Evolutionary conservation across 2,113 vertebrate genomes (phyloP).

Genomic region (Ahaetulla prasina): DNA sequence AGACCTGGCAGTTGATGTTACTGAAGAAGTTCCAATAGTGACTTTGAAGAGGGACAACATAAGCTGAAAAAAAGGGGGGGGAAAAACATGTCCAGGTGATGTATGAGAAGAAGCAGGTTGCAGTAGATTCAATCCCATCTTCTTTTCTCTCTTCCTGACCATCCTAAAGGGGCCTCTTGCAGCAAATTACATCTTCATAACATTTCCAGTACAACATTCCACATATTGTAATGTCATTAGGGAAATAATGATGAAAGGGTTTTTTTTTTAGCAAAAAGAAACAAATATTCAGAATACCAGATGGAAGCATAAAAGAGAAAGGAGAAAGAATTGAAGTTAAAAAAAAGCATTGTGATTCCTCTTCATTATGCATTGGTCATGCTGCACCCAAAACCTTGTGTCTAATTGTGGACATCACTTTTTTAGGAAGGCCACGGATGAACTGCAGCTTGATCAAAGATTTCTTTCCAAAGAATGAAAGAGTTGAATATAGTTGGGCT

Average conservation of each 20-base stretch:
- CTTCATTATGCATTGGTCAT: not conserved
- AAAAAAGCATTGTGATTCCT: not conserved
- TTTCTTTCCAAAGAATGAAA: not conserved
- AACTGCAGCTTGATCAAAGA: not conserved
- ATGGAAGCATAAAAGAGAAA: not conserved
- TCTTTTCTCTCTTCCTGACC: not conserved
- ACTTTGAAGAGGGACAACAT: not conserved
- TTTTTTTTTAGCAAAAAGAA: not conserved
- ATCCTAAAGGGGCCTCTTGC: not conserved
- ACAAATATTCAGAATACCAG: not conserved
- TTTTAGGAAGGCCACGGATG: not conserved
- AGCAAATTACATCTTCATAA: not conserved
- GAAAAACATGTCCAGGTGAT: not conserved
- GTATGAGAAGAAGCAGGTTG: not conserved
- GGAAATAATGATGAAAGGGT: not conserved
- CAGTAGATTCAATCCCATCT: not conserved
- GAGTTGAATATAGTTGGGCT: not conserved
- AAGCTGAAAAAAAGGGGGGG: not conserved
- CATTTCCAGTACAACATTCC: not conserved
- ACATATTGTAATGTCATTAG: not conserved
- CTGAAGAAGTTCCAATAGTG: not conserved
- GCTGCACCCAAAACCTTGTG: not conserved
- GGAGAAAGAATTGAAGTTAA: not conserved
- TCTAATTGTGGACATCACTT: not conserved
- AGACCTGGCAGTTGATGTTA: not conserved